Percentiles rank a stretch among this genome's conserved stretches.
Conservation (phyloP, 2,888 invertebrate genomes). For the Drosophila melanosoma region DNA sequence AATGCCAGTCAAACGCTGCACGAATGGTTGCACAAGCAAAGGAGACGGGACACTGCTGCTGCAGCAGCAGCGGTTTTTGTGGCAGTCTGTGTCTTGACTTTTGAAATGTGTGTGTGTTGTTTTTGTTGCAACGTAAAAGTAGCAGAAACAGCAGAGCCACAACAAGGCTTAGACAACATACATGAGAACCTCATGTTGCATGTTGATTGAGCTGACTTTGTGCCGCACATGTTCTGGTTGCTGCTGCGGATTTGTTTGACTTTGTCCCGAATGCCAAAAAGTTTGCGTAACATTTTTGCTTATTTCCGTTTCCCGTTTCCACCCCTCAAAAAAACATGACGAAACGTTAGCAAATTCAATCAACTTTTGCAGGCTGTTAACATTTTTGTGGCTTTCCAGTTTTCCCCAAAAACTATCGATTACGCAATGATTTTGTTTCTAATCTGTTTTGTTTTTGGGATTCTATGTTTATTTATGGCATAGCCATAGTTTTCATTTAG, state of each 20-base stretch:
- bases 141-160: constrained; percentile 16
- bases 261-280: constrained; percentile 5
- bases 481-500: constrained; percentile 15
- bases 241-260: constrained; percentile 32
- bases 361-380: constrained; percentile 55
- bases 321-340: constrained; percentile 18
- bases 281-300: constrained; percentile 26
- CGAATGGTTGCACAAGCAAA: constrained; percentile 10
- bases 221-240: constrained; percentile 21
- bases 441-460: constrained; percentile 3
- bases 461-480: constrained; percentile 38
- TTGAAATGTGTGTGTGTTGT: constrained; percentile 65
- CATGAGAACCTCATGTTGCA: constrained; percentile 55
- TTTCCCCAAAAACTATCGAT: constrained; percentile 41
- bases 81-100: constrained; percentile 58
- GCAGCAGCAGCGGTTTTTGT: constrained; percentile 33
- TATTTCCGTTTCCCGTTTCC: constrained; percentile 18
- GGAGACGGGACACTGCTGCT: neutral
- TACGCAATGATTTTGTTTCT: constrained; percentile 20
- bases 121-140: constrained; percentile 5
- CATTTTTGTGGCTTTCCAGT: constrained; percentile 47
- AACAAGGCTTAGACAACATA: constrained; percentile 23
- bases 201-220: constrained; percentile 71
- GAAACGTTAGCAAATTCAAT: constrained; percentile 49
- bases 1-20: constrained; percentile 30